Evolutionary conservation across 2,797 vertebrate species (phyloP).

Genomic region (Antennarius maculatus): DNA sequence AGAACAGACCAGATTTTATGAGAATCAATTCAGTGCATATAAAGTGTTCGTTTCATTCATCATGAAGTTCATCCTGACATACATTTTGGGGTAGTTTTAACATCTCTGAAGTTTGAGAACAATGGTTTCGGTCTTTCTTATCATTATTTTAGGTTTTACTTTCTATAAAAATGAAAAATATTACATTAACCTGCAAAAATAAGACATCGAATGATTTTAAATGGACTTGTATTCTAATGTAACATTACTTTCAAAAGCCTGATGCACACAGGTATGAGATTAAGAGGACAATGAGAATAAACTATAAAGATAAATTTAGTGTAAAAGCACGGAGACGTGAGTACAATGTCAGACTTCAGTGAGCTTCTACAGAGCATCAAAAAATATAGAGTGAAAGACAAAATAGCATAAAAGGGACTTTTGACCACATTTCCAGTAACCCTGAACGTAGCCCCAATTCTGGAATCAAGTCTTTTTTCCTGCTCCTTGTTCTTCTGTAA

Average conservation of each 20-base stretch:
- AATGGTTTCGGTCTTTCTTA: background rate
- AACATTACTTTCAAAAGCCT: too few relatives aligned
- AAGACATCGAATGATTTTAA: too few relatives aligned
- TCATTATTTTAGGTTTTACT: background rate
- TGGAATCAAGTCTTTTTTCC: background rate
- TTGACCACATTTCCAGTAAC: too few relatives aligned
- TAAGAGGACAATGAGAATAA: too few relatives aligned
- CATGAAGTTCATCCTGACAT: background rate
- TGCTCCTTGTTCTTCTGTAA: slow-evolving; percentile 3
- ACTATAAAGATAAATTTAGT: too few relatives aligned
- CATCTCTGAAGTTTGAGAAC: background rate
- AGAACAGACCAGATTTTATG: background rate
- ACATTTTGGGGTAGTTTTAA: background rate
- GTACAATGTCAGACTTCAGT: too few relatives aligned
- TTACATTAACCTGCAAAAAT: background rate
- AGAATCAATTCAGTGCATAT: background rate
- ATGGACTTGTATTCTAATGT: too few relatives aligned
- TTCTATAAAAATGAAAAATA: background rate
- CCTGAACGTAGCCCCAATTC: background rate
- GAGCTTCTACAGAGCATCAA: too few relatives aligned
- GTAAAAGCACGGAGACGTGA: too few relatives aligned
- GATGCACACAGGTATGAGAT: too few relatives aligned
- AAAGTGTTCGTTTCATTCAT: background rate
- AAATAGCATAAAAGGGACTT: too few relatives aligned
- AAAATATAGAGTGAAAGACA: too few relatives aligned